Conservation (phyloP, 1,140 invertebrate species). For the Mylabris phalerata region DNA sequence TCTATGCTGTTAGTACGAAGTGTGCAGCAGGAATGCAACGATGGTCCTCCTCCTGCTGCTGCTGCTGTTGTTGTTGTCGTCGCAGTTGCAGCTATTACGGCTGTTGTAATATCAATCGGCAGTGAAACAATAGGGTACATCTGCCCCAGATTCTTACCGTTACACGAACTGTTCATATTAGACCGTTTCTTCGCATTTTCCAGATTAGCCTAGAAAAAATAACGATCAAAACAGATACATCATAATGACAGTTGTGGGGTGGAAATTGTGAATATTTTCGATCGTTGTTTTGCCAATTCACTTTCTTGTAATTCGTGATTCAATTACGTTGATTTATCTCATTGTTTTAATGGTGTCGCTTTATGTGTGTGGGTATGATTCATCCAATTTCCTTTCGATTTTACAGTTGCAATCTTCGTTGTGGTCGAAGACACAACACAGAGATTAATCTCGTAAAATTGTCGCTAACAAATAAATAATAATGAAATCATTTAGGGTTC, state of each 20-base stretch:
- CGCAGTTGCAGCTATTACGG: constrained; percentile 3
- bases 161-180: too few species aligned
- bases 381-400: neutral
- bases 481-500: too few species aligned
- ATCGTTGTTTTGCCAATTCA: constrained; percentile 13
- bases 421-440: neutral
- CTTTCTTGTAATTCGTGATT: constrained; percentile 20
- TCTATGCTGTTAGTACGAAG: constrained; percentile 24
- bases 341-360: constrained; percentile 11
- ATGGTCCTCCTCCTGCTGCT: constrained; percentile 20
- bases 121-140: too few species aligned
- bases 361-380: neutral
- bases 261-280: constrained; percentile 8
- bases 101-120: too few species aligned
- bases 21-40: constrained; percentile 29
- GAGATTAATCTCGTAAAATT: too few species aligned
- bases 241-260: neutral
- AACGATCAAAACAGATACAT: too few species aligned
- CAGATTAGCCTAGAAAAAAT: too few species aligned
- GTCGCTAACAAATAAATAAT: too few species aligned
- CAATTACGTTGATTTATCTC: constrained; percentile 23
- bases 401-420: constrained; percentile 2
- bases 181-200: too few species aligned
- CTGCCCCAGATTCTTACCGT: too few species aligned
- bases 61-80: constrained; percentile 16